These are phyloP conservation scores for Hirtodrosophila alboralis DNA, from an alignment of 2,888 invertebrate species.

Conservation along the genomic window DNA sequence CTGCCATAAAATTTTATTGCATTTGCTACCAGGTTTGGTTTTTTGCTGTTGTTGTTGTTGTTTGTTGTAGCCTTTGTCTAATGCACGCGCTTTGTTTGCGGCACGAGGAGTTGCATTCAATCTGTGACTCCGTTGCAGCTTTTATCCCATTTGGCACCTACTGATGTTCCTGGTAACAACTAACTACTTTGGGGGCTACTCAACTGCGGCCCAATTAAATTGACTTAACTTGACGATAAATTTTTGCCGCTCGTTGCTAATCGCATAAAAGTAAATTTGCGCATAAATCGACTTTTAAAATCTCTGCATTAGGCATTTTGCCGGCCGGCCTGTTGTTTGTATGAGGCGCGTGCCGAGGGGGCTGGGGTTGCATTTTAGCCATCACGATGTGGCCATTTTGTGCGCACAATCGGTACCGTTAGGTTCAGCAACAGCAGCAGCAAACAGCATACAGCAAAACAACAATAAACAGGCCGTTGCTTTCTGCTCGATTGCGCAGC, in stretches of 20 bases:
- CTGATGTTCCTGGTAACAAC: slow-evolving; percentile 29
- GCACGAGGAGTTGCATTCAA: slow-evolving; percentile 15
- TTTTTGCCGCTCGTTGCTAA: slow-evolving; percentile 73
- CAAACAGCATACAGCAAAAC: slow-evolving; percentile 34
- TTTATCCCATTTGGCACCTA: slow-evolving; percentile 63
- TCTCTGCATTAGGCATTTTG: slow-evolving; percentile 47
- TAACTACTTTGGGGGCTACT: slow-evolving; percentile 34
- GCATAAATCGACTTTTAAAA: slow-evolving; percentile 74
- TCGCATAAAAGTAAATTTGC: slow-evolving; percentile 81
- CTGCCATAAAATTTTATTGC: slow-evolving; percentile 81
- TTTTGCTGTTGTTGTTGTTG: no score
- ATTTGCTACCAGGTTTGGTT: slow-evolving; percentile 74
- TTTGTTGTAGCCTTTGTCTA: slow-evolving; percentile 67
- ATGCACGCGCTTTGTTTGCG: slow-evolving; percentile 38
- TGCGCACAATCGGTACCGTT: slow-evolving; percentile 79
- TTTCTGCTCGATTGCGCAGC: slow-evolving; percentile 73
- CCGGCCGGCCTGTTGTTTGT: slow-evolving; percentile 69
- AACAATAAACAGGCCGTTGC: slow-evolving; percentile 51
- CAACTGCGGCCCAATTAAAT: slow-evolving; percentile 74
- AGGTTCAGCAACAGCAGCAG: slow-evolving; percentile 52
- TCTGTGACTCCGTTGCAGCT: slow-evolving; percentile 3
- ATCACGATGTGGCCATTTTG: slow-evolving; percentile 78
- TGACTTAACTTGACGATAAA: slow-evolving; percentile 78
- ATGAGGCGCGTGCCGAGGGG: neutral
- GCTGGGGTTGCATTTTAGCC: slow-evolving; percentile 39